Evolutionary conservation across 2,888 invertebrate species (phyloP).

Genomic region (Chironomus riparius): DNA sequence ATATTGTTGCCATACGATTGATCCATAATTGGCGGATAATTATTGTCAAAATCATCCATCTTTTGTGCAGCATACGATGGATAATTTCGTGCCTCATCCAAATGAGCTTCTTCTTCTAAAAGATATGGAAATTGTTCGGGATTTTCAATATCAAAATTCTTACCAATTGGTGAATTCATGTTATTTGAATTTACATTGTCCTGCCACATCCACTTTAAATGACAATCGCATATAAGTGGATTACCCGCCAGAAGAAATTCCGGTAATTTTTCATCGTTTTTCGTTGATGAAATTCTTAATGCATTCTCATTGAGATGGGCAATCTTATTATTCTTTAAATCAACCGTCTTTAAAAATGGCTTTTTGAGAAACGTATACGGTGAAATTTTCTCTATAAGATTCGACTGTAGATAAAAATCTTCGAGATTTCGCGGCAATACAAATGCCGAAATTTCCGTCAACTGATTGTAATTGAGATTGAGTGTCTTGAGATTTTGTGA

Average conservation of each 20-base stretch:
- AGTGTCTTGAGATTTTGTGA: constrained; percentile 27
- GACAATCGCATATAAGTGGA: constrained; percentile 26
- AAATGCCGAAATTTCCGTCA: constrained; percentile 25
- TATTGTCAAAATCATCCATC: constrained; percentile 13
- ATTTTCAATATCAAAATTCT: constrained; percentile 20
- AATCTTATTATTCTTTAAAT: constrained; percentile 17
- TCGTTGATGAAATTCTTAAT: constrained; percentile 20
- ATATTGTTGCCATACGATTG: not conserved
- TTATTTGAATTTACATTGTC: constrained; percentile 13
- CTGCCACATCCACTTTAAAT: constrained; percentile 27
- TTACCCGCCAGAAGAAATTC: constrained; percentile 24
- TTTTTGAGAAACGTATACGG: constrained; percentile 23
- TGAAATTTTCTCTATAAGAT: constrained; percentile 26
- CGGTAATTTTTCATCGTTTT: constrained; percentile 24
- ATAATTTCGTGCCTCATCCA: constrained; percentile 12
- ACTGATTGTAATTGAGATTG: constrained; percentile 24
- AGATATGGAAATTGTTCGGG: constrained; percentile 25
- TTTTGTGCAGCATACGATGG: constrained; percentile 25
- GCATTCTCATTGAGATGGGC: constrained; percentile 22
- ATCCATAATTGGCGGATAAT: constrained; percentile 2
- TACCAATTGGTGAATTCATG: not conserved
- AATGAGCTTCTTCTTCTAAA: constrained; percentile 10
- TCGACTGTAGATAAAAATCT: constrained; percentile 22
- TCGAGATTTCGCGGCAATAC: constrained; percentile 24
- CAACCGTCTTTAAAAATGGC: constrained; percentile 21